These are phyloP conservation scores for Piaya cayana DNA, from an alignment of 2,113 vertebrate species.

Conservation along the genomic window DNA sequence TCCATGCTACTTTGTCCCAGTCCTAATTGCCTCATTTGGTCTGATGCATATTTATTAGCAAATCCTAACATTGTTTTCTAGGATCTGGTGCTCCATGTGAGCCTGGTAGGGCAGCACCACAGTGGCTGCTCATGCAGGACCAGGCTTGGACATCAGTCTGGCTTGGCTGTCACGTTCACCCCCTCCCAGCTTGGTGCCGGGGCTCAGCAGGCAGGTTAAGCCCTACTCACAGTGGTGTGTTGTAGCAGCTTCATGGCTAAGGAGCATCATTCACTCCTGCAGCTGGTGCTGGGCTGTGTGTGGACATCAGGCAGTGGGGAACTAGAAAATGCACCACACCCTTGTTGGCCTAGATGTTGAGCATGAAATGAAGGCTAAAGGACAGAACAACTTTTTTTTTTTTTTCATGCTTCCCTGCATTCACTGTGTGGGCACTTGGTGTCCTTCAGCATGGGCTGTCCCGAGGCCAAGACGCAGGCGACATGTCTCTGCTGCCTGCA, in stretches of 20 bases:
- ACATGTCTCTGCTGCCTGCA: too few species aligned
- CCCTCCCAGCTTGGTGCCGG: background rate
- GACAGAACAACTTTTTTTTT: background rate
- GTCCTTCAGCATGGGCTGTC: background rate
- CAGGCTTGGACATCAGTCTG: slow-evolving; percentile 20
- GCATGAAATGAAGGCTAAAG: background rate
- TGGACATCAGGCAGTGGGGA: background rate
- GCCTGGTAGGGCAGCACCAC: background rate
- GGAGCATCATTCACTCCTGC: rapidly evolving
- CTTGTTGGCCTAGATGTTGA: background rate
- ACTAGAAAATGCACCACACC: background rate
- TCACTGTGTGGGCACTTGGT: background rate
- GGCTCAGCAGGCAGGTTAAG: background rate
- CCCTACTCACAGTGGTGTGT: background rate
- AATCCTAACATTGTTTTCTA: background rate
- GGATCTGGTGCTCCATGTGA: background rate
- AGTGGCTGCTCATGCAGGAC: background rate
- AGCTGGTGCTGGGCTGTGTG: background rate
- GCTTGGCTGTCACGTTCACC: background rate
- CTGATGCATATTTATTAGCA: slow-evolving; percentile 21
- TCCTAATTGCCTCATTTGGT: background rate
- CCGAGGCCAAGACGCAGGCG: background rate
- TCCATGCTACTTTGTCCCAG: background rate
- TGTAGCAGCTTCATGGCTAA: background rate
- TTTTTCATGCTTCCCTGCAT: background rate